Conservation (phyloP, 1,140 invertebrate genomes). For the Atta texana region DNA sequence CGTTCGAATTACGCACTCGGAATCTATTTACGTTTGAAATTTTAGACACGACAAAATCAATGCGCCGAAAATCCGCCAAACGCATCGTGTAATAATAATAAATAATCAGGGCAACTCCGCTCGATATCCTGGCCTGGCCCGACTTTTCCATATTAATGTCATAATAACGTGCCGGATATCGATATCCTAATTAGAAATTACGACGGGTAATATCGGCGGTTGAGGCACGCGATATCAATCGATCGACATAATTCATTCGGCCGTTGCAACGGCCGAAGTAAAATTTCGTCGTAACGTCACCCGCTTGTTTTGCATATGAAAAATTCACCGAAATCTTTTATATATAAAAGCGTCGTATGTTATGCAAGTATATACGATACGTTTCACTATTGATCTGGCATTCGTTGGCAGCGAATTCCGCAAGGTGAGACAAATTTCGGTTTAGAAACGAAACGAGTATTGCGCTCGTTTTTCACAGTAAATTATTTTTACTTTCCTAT, state of each 20-base stretch:
- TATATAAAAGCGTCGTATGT: constrained; percentile 40
- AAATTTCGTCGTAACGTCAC: constrained; percentile 25
- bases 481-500: constrained; percentile 9
- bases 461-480: background rate
- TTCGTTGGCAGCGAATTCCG: constrained; percentile 44
- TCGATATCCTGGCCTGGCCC: background rate
- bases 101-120: background rate
- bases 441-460: background rate
- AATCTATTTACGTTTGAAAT: constrained; percentile 60
- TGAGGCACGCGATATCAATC: constrained; percentile 25
- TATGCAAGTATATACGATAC: constrained; percentile 13
- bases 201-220: constrained; percentile 16
- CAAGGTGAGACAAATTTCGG: constrained; percentile 38
- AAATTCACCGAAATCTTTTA: constrained; percentile 52
- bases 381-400: constrained; percentile 55
- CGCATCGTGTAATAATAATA: constrained; percentile 8
- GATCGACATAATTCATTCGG: constrained; percentile 26
- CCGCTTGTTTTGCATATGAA: constrained; percentile 7
- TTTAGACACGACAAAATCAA: constrained; percentile 49
- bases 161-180: background rate
- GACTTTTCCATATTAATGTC: constrained; percentile 19
- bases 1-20: constrained; percentile 30
- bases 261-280: background rate
- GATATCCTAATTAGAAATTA: constrained; percentile 50
- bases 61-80: constrained; percentile 39